Evolutionary conservation across 2,888 invertebrate species (phyloP).

Genomic region (Drosophila helvetica): DNA sequence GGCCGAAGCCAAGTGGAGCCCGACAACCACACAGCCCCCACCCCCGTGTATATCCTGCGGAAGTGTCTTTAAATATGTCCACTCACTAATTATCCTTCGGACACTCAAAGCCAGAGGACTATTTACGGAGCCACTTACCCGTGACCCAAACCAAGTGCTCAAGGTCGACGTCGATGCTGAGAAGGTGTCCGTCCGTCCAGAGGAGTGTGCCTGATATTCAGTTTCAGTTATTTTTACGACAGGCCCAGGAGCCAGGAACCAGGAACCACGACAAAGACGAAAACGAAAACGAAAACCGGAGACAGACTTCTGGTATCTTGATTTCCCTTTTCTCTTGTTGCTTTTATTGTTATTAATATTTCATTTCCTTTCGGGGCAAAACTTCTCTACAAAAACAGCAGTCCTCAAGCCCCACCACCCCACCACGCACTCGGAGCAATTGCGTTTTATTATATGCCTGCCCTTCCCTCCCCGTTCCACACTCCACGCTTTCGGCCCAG

Average conservation of each 20-base stretch:
- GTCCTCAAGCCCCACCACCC: background rate
- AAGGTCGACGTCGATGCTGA: slow-evolving; percentile 35
- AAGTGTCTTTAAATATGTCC: slow-evolving; percentile 21
- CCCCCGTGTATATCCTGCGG: background rate
- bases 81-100: slow-evolving; percentile 44
- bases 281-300: background rate
- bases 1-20: slow-evolving; percentile 2
- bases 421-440: slow-evolving; percentile 41
- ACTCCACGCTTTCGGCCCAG: background rate
- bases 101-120: slow-evolving; percentile 21
- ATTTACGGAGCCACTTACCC: slow-evolving; percentile 41
- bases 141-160: slow-evolving; percentile 28
- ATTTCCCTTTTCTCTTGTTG: slow-evolving; percentile 53
- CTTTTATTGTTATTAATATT: slow-evolving; percentile 75
- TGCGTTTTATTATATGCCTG: slow-evolving; percentile 60
- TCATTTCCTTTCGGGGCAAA: slow-evolving; percentile 58
- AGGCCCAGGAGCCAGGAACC: background rate
- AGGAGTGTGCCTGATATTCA: slow-evolving; percentile 31
- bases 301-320: slow-evolving; percentile 40
- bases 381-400: background rate
- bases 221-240: slow-evolving; percentile 37
- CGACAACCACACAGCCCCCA: no score
- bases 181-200: background rate
- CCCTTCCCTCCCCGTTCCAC: background rate
- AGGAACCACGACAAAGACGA: background rate